Conservation (phyloP, 1,140 invertebrate species). For the Leptoteleia sp. region DNA sequence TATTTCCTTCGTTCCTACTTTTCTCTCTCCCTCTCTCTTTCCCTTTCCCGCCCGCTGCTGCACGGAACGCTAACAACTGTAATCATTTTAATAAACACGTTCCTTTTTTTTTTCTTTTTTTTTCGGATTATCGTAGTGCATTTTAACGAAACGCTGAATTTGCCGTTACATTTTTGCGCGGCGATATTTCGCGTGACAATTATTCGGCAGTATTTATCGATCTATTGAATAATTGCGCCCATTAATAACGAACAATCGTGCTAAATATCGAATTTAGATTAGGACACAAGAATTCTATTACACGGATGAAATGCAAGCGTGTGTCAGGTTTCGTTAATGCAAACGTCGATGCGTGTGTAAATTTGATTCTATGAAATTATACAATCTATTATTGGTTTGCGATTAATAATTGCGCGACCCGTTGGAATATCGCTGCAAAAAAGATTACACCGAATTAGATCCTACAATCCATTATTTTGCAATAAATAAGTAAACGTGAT, state of each 20-base stretch:
- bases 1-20: background rate
- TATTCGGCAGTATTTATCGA: constrained; percentile 9
- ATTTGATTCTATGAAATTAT: background rate
- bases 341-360: background rate
- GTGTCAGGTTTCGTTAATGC: background rate
- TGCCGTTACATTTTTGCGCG: no score
- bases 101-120: no score
- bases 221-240: background rate
- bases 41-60: no score
- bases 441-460: no score
- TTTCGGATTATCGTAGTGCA: constrained; percentile 6
- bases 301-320: background rate
- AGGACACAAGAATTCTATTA: background rate
- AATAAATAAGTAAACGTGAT: no score
- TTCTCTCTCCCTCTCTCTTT: no score
- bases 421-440: no score
- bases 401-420: no score
- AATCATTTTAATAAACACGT: constrained; percentile 24
- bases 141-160: background rate
- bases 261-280: background rate
- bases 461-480: no score
- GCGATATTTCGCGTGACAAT: no score
- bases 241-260: background rate
- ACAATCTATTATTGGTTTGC: constrained; percentile 2
- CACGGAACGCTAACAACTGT: background rate